Evolutionary conservation across 2,113 vertebrate species (phyloP).

Genomic region (Mystacornis crossleyi): DNA sequence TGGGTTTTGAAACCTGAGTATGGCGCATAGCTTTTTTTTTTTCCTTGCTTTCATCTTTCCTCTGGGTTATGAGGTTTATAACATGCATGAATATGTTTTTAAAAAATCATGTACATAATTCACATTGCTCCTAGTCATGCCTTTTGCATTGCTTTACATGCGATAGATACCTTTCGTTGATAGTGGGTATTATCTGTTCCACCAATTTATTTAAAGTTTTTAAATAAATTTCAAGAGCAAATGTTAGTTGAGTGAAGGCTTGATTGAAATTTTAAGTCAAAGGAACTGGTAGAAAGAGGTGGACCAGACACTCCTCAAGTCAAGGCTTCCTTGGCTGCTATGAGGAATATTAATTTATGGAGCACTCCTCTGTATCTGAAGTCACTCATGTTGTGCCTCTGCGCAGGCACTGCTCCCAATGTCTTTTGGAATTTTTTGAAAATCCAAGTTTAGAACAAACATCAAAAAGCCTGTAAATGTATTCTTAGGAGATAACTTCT

Average conservation of each 20-base stretch:
- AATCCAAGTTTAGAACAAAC: neutral
- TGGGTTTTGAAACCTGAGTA: constrained; percentile 65
- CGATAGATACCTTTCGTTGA: neutral
- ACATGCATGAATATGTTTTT: neutral
- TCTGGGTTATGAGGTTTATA: neutral
- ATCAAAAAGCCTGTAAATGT: neutral
- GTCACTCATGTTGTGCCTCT: neutral
- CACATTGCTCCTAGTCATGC: neutral
- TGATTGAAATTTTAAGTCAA: neutral
- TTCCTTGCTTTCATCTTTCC: neutral
- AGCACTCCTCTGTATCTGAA: neutral
- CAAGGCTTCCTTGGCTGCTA: neutral
- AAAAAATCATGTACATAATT: neutral
- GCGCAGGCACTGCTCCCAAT: neutral
- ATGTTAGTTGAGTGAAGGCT: constrained; percentile 1
- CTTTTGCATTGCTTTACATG: constrained; percentile 13
- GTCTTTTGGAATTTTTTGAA: neutral
- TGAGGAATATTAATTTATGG: neutral
- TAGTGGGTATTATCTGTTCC: neutral
- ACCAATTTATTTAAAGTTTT: constrained; percentile 1
- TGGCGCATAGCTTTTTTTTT: neutral
- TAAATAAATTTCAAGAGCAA: constrained; percentile 39
- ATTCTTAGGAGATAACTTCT: neutral
- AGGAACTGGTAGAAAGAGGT: neutral
- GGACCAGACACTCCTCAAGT: neutral